Percentiles rank a stretch among this genome's conserved stretches.
phyloP scores from a whole-genome alignment of 2,113 vertebrate genomes.

The Scalopus aquaticus region DNA sequence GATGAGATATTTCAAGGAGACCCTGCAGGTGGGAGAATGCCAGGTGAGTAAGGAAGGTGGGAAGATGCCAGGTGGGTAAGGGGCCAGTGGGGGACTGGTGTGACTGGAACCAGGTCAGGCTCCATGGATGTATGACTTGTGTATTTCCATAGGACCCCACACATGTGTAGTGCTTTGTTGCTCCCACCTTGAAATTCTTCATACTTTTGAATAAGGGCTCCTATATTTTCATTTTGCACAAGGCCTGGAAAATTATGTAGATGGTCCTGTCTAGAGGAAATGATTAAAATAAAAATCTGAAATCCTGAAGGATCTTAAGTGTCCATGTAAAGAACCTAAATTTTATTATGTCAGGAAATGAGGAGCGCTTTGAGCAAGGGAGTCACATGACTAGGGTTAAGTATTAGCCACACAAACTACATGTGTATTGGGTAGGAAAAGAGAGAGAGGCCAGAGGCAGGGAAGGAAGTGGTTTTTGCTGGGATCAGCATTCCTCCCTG shows the following conservation, averaged over 20 bases:
- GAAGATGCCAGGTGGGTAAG: rapidly evolving
- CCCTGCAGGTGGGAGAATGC: background rate
- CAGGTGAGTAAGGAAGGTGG: background rate
- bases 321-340: background rate
- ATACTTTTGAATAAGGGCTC: background rate
- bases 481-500: rapidly evolving
- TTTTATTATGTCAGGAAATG: background rate
- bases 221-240: background rate
- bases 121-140: rapidly evolving
- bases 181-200: background rate
- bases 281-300: conserved; percentile 44
- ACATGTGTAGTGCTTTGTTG: background rate
- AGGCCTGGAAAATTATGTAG: background rate
- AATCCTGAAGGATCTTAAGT: background rate
- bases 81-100: background rate
- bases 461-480: background rate
- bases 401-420: background rate
- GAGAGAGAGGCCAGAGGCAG: background rate
- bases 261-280: background rate
- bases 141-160: rapidly evolving
- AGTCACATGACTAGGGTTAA: background rate
- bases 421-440: background rate
- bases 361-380: background rate
- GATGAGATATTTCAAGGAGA: background rate
- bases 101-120: no score